These are phyloP conservation scores for Pinna nobilis DNA, from an alignment of 1,140 invertebrate species.

Conservation along the genomic window DNA sequence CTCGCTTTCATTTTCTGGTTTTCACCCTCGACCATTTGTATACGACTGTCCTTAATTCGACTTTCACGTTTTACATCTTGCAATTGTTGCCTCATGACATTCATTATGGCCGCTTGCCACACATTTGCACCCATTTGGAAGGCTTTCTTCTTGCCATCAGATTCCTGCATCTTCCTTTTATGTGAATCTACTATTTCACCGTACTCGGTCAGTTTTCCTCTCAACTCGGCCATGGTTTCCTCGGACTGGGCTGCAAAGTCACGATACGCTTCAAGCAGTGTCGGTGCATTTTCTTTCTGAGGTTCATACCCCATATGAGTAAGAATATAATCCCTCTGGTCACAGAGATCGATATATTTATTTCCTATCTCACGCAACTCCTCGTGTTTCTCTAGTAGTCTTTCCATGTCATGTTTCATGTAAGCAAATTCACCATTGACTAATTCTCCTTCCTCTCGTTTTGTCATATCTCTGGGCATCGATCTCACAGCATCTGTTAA, in stretches of 20 bases:
- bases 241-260: slow-evolving; percentile 39
- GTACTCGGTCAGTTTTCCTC: slow-evolving; percentile 31
- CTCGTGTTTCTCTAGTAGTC: slow-evolving; percentile 42
- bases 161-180: slow-evolving; percentile 33
- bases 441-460: slow-evolving; percentile 25
- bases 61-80: slow-evolving; percentile 46
- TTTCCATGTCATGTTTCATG: slow-evolving; percentile 44
- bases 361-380: slow-evolving; percentile 31
- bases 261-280: slow-evolving; percentile 43
- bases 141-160: slow-evolving; percentile 29
- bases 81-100: slow-evolving; percentile 54
- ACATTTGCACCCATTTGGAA: slow-evolving; percentile 37
- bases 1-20: slow-evolving; percentile 25
- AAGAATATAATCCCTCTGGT: slow-evolving; percentile 49
- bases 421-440: slow-evolving; percentile 34
- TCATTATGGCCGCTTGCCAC: slow-evolving; percentile 55
- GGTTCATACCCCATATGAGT: slow-evolving; percentile 36
- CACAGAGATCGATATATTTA: slow-evolving; percentile 41
- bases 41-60: slow-evolving; percentile 43
- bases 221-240: slow-evolving; percentile 37
- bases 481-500: slow-evolving; percentile 20
- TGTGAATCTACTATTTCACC: slow-evolving; percentile 28
- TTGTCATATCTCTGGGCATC: slow-evolving; percentile 8
- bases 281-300: slow-evolving; percentile 4
- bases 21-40: slow-evolving; percentile 43